Percentiles rank a stretch among this genome's conserved stretches.
Conservation (phyloP, 2,888 invertebrate genomes). For the Macrosoma leucophasiata region DNA sequence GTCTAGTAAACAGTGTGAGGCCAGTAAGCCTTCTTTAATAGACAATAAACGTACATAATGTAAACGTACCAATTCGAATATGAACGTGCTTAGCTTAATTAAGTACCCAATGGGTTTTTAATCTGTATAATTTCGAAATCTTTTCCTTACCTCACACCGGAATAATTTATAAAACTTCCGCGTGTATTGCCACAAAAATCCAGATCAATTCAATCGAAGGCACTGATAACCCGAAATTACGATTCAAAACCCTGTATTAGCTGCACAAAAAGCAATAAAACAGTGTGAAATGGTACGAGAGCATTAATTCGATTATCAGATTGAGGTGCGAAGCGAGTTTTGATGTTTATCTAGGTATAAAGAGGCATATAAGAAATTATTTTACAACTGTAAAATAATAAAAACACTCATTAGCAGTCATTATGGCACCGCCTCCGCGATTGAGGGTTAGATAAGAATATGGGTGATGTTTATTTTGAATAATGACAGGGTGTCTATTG, state of each 20-base stretch:
- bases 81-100: too few species aligned
- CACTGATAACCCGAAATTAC: constrained; percentile 70
- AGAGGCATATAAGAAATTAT: constrained; percentile 73
- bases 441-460: constrained; percentile 60
- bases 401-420: constrained; percentile 74
- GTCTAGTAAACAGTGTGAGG: too few species aligned
- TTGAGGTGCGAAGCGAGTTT: constrained; percentile 74
- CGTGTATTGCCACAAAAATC: constrained; percentile 35
- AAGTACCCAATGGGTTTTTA: too few species aligned
- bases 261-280: constrained; percentile 69
- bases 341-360: constrained; percentile 75
- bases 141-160: constrained; percentile 5
- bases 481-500: constrained; percentile 57
- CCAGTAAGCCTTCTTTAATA: too few species aligned
- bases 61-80: too few species aligned
- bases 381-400: constrained; percentile 73
- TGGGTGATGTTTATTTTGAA: constrained; percentile 55
- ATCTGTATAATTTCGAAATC: too few species aligned
- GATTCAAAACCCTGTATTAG: constrained; percentile 60
- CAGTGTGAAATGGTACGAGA: constrained; percentile 71
- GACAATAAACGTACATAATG: too few species aligned
- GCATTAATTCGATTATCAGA: constrained; percentile 75
- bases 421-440: constrained; percentile 67
- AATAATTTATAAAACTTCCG: constrained; percentile 18
- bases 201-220: constrained; percentile 65